Evolutionary conservation across 2,888 invertebrate genomes (phyloP), one percentile per base, ranked within the genome.

Genomic region (Poecilus cupreus): DNA sequence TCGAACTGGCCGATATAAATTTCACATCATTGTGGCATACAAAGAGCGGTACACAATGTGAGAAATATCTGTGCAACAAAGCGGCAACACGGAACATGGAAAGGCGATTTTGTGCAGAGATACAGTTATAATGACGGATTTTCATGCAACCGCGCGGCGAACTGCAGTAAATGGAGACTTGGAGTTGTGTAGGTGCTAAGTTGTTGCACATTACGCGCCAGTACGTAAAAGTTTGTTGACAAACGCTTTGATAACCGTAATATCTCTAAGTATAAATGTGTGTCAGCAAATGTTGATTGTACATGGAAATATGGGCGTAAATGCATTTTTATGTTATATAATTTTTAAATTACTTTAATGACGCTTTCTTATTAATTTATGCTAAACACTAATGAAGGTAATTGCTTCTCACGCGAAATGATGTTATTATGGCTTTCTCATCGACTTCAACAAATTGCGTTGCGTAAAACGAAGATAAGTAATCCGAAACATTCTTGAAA

Each of bases 71-170:
- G 13, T 8, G 54, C 51, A 76, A 26, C 46, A 46, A 72, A 46
- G 72, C 72, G 46, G 37, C 46, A 20, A 72, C 24, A 22, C 22
- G 46, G 18, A 57, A 37, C 57, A 76, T 57, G 76, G 6, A 49
- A 74, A 37, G 37, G 16, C 37, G 57, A 75, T 75, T 74, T 74
- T 51, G 11, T 54, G 32, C 75, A 26, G 32, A 51, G 51, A 76
- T 76, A 76, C 54, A 57, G 54, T 57, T 76, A 76, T 76, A 76
- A 76, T 76, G 76, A 76, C 39, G 39, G 57, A 57, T 51, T 54
- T 76, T 37, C 76, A 57, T 57, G 76, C 57, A 49, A 76, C 39
- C 32, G 8, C 32, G 1, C 32, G 32, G 32, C 32, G 32, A 32
- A 32, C 32, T 20, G 20, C 20, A 54, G 8, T 3, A 54, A 20